phyloP scores from a whole-genome alignment of 2,888 invertebrate genomes.

The Proisotoma minuta region DNA sequence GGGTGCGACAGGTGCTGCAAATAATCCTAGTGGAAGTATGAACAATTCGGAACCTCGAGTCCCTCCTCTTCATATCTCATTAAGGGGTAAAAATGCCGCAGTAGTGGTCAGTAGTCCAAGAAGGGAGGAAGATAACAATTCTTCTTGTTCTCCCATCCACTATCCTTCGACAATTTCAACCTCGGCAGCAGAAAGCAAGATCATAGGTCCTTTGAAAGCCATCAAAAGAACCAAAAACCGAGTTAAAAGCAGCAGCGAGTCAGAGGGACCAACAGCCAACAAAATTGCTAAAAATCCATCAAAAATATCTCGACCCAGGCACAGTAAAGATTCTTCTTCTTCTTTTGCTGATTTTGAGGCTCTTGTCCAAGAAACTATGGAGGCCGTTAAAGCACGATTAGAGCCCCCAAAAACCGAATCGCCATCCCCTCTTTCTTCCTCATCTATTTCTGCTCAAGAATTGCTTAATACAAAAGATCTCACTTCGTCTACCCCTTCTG shows the following conservation, averaged over 20 bases:
- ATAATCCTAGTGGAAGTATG: constrained; percentile 9
- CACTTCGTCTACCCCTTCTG: not conserved
- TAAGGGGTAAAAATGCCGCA: constrained; percentile 73
- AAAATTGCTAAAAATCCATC: not conserved
- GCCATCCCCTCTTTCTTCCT: not conserved
- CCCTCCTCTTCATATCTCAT: constrained; percentile 80
- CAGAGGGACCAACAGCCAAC: not conserved
- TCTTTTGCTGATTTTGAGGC: too few relatives aligned
- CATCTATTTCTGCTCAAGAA: too few relatives aligned
- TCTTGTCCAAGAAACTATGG: too few relatives aligned
- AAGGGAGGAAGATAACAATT: constrained; percentile 49
- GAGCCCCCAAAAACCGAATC: not conserved
- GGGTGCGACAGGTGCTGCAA: not conserved
- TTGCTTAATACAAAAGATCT: constrained; percentile 10
- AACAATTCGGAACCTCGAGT: constrained; percentile 68
- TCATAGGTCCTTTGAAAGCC: too few relatives aligned
- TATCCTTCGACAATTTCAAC: constrained; percentile 21
- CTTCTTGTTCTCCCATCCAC: constrained; percentile 1
- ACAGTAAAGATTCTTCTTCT: constrained; percentile 21
- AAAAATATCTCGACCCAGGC: constrained; percentile 40
- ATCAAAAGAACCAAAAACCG: constrained; percentile 22
- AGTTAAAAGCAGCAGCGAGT: constrained; percentile 25
- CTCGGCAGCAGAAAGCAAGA: constrained; percentile 9
- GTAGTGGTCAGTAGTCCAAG: constrained; percentile 64
- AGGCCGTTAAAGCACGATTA: not conserved